A percentile compares a stretch with the other conserved stretches of the same genome.
Conservation (phyloP, 2,888 invertebrate genomes). For the Drosophila pullipes region DNA sequence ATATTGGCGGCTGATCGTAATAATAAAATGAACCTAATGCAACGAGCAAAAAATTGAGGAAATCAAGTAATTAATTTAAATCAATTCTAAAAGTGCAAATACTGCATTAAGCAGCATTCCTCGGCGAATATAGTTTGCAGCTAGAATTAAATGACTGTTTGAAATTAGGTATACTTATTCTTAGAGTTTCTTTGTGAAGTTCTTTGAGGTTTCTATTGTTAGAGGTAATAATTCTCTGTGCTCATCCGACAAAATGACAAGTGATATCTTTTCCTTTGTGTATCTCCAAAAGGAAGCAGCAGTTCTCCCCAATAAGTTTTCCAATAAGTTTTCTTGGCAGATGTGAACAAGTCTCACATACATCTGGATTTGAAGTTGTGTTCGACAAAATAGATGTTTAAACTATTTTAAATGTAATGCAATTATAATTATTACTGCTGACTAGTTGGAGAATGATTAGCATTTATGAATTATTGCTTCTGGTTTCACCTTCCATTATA, state of each 20-base stretch:
- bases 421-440: background rate
- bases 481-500: background rate
- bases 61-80: background rate
- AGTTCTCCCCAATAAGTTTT: background rate
- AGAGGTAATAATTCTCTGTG: background rate
- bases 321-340: background rate
- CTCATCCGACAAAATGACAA: too few relatives aligned
- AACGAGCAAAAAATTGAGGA: background rate
- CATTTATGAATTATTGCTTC: background rate
- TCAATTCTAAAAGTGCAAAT: slow-evolving; percentile 1
- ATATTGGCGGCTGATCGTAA: too few relatives aligned
- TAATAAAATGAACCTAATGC: too few relatives aligned
- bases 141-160: background rate
- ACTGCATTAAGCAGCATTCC: slow-evolving; percentile 3
- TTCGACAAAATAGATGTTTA: background rate
- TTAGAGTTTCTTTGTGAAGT: background rate
- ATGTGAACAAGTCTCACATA: background rate
- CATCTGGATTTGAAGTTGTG: background rate
- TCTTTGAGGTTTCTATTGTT: background rate
- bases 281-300: background rate
- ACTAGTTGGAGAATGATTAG: background rate
- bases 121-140: background rate
- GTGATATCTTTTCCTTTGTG: background rate
- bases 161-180: background rate
- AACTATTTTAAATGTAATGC: background rate